Evolutionary conservation across 2,113 vertebrate species (phyloP), one percentile per base, ranked within the genome.

Genomic region (Arenaria interpres): DNA sequence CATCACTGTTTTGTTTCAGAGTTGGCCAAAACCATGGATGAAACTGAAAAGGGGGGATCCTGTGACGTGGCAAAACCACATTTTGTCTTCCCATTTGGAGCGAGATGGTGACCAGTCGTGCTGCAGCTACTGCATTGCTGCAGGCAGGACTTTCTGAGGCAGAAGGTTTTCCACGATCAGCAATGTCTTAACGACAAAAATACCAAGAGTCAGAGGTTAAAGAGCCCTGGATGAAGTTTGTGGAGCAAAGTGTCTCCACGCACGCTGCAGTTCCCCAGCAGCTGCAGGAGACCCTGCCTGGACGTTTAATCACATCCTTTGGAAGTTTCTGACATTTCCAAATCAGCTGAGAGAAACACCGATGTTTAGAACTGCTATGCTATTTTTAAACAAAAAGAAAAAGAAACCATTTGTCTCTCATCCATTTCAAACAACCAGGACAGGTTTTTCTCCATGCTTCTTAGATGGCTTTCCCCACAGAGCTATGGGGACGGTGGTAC

Each of bases 291-390:
- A n/a, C 27, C 21, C 63, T 89, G 64, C 54, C n/a, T 48, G 56
- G 13, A 33, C n/a, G 50, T 62, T 94, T 77, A 96, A 73, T 94
- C 87, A 90, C 77, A 91, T 94, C 91, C 87, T 92, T 82, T 30
- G 35, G 79, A 79, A 76, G 48, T 27, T 73, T 57, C 66, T 66
- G 48, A 54, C 0, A 0, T 68, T 56, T 64, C 53, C 41, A 69
- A 16, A 37, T 60, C 72, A 88, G 62, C 75, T 72, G 83, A 85
- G n/a, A 79, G n/a, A 13, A 79, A 25, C 56, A 63, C 28, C 46
- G 21, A 1, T 68, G 43, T 85, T 95, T 85, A 56, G 75, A 96
- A 46, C 10, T 18, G 35, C 53, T 87, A 14, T 4, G 20, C 11
- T 45, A 12, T 33, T 94, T 90, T 80, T 89, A 80, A 88, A 88